Base-by-base conservation (phyloP, 2,888 invertebrate genomes). In the Napeogenes inachia region DNA sequence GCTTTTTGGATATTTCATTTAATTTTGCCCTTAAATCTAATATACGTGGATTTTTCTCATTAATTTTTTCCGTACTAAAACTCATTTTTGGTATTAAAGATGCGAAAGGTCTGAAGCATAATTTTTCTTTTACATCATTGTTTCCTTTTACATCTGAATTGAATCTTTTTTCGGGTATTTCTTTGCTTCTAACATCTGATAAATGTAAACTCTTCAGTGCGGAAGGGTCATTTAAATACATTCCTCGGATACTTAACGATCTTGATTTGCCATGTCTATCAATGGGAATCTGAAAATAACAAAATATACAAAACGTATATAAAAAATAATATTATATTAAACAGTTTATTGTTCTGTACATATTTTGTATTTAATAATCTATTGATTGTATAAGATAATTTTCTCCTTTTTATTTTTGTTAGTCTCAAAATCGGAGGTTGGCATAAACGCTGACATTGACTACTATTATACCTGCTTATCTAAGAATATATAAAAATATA, bases 61-160 rank as follows among this genome's bases (percentile, higher is more conserved):
- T 83, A 12, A 85, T 85, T 73, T 85, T 89, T 69, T 88, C 88
- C 65, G 88, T 75, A 68, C 77, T 87, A 64, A 85, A 79, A 70
- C 79, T 87, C 85, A 89, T 88, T 80, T 89, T 89, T 54, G 89
- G 89, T 77, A 89, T 87, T 55, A 89, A 75, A 45, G 87, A 86
- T 65, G 82, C 77, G 73, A 84, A 88, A 30, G 80, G 79, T 73
- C 85, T 87, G 63, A 79, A 78, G 73, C 82, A 82, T 65, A 80
- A 69, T 72, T 81, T 82, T 66, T 85, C 85, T 60, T 82, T 85
- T 66, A 79, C 62, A 66, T 78, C 80, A 73, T 77, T 79, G 74
- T 79, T 80, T 63, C 74, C 70, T 76, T 78, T 81, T 64, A 74
- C 74, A 63, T 81, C 80, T 59, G 70, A 61, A 50, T 68, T 72